Percentiles rank a stretch among this genome's conserved stretches.
Evolutionary conservation across 1,140 invertebrate species (phyloP).

Genomic region (Pseudoatta argentina): DNA sequence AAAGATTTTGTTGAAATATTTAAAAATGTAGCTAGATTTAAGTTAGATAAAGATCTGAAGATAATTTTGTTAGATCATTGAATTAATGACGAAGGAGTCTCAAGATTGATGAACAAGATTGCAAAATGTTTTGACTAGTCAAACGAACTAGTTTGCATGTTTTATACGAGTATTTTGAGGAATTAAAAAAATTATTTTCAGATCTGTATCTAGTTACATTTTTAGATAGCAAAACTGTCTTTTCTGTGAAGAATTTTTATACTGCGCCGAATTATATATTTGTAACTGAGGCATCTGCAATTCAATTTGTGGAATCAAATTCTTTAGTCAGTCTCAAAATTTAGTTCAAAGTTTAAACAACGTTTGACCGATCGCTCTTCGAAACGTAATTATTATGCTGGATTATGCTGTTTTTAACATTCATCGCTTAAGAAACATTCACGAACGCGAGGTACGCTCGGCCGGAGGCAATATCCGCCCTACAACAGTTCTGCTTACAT

Average conservation of each 20-base stretch:
- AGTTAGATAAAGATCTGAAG: too few relatives aligned
- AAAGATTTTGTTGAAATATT: too few relatives aligned
- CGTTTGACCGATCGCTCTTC: slow-evolving; percentile 23
- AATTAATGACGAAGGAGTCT: too few relatives aligned
- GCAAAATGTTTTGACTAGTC: too few relatives aligned
- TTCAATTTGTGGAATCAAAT: slow-evolving; percentile 15
- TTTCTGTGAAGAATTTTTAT: not conserved
- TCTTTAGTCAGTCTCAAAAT: not conserved
- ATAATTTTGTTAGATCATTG: too few relatives aligned
- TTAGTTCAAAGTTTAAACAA: slow-evolving; percentile 19
- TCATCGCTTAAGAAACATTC: slow-evolving; percentile 68
- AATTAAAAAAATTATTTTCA: too few relatives aligned
- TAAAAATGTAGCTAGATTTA: too few relatives aligned
- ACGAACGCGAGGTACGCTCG: slow-evolving; percentile 64
- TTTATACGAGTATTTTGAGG: too few relatives aligned
- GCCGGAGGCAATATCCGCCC: slow-evolving; percentile 66
- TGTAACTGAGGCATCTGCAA: slow-evolving; percentile 7
- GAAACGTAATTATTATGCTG: slow-evolving; percentile 70
- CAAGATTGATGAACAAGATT: too few relatives aligned
- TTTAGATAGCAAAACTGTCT: too few relatives aligned
- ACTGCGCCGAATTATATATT: not conserved
- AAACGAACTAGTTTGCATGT: too few relatives aligned
- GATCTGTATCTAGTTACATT: too few relatives aligned
- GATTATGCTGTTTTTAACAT: slow-evolving; percentile 73
- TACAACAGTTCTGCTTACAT: slow-evolving; percentile 73